Conservation (phyloP, 2,888 invertebrate genomes). For the Calameuta idolon region DNA sequence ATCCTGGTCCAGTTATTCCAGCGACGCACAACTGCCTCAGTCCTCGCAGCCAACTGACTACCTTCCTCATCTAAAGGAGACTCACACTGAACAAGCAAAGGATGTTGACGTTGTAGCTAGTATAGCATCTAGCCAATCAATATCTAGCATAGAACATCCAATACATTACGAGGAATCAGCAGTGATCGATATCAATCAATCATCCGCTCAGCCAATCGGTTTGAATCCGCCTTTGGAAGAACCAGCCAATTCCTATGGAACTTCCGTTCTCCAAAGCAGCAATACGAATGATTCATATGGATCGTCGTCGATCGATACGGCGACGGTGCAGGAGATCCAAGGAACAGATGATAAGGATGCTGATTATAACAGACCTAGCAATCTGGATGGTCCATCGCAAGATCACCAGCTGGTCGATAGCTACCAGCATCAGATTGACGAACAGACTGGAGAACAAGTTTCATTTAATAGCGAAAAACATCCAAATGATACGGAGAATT, state of each 20-base stretch:
- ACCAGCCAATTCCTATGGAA: constrained; percentile 12
- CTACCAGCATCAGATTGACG: constrained; percentile 10
- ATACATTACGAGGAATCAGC: constrained; percentile 79
- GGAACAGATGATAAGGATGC: background rate
- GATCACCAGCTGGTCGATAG: constrained; percentile 13
- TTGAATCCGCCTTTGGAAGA: constrained; percentile 34
- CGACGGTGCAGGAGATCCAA: background rate
- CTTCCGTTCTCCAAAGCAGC: background rate
- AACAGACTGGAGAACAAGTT: background rate
- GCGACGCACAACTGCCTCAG: background rate
- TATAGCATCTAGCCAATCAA: constrained; percentile 76
- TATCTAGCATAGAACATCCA: constrained; percentile 80
- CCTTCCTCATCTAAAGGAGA: constrained; percentile 13
- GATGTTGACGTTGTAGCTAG: constrained; percentile 74
- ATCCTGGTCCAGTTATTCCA: background rate
- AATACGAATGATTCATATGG: background rate
- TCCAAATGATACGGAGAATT: background rate
- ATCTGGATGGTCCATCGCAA: background rate
- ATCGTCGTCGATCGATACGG: background rate
- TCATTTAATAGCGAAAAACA: background rate
- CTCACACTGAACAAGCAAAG: constrained; percentile 31
- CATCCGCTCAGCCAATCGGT: constrained; percentile 15
- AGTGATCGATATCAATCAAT: constrained; percentile 69
- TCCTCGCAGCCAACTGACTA: background rate
- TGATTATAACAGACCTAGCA: background rate